These are phyloP conservation scores for Catamblyrhynchus diadema DNA, from an alignment of 2,797 vertebrate genomes.

Conservation along the genomic window DNA sequence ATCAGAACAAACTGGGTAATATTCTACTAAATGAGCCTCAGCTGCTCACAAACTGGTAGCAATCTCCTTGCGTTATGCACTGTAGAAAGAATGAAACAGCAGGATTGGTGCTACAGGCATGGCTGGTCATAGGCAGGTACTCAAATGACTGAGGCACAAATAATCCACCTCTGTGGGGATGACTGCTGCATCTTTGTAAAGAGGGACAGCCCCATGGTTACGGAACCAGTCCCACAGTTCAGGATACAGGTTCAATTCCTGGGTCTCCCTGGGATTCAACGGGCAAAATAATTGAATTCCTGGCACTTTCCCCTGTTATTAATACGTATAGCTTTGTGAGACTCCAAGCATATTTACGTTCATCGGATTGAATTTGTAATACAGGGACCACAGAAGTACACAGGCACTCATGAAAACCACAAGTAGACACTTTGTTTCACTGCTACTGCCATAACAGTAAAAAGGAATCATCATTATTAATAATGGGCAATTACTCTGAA, in stretches of 20 bases:
- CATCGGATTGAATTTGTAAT: neutral
- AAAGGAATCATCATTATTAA: slow-evolving; percentile 47
- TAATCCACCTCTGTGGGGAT: neutral
- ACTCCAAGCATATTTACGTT: neutral
- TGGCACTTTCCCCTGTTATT: neutral
- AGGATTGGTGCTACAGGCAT: neutral
- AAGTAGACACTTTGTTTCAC: slow-evolving; percentile 10
- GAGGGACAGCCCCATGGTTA: neutral
- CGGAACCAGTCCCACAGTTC: neutral
- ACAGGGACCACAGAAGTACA: neutral
- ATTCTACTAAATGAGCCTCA: neutral
- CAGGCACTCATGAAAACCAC: neutral
- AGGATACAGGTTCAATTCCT: neutral
- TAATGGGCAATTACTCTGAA: slow-evolving; percentile 38
- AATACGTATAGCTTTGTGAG: neutral
- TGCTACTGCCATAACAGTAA: neutral
- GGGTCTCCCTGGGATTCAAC: neutral
- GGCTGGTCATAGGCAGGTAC: neutral
- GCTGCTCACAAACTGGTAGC: neutral
- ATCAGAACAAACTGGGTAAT: neutral
- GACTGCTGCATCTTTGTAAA: neutral
- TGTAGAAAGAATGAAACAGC: neutral
- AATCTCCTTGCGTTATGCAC: neutral
- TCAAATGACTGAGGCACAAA: neutral
- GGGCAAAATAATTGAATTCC: neutral